phyloP scores from a whole-genome alignment of 1,140 invertebrate genomes.

The Acromyrmex charruanus region DNA sequence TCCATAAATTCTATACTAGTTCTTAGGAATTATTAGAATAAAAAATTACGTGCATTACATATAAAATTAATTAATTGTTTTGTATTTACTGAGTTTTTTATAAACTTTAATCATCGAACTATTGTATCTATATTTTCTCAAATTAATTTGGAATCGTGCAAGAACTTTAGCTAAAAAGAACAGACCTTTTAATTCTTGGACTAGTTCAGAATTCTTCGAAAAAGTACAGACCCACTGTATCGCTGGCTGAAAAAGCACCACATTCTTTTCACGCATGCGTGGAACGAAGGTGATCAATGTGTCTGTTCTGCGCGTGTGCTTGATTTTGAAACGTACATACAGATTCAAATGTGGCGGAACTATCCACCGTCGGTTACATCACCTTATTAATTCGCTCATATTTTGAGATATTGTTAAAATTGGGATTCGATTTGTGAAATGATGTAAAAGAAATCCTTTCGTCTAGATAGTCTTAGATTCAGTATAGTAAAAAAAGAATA shows the following conservation, averaged over 20 bases:
- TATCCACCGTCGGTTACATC: neutral
- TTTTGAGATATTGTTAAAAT: neutral
- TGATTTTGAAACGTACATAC: neutral
- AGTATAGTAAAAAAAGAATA: no score
- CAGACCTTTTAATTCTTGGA: no score
- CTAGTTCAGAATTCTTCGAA: no score
- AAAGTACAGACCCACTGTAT: no score
- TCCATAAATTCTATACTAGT: no score
- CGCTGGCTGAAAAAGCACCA: no score
- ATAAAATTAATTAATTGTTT: neutral
- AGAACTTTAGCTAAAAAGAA: no score
- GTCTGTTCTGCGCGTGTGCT: neutral
- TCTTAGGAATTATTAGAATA: no score
- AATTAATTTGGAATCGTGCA: no score
- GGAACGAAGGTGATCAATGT: neutral
- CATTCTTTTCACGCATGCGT: neutral
- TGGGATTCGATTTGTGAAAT: neutral
- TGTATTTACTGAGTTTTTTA: neutral
- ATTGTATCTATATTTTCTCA: no score
- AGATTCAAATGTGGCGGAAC: neutral
- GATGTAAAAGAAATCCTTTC: neutral
- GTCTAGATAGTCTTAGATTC: no score
- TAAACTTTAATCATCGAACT: no score
- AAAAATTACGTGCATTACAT: neutral
- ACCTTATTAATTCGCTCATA: neutral